Conservation (phyloP, 2,113 vertebrate genomes). For the Pseudopodoces humilis region DNA sequence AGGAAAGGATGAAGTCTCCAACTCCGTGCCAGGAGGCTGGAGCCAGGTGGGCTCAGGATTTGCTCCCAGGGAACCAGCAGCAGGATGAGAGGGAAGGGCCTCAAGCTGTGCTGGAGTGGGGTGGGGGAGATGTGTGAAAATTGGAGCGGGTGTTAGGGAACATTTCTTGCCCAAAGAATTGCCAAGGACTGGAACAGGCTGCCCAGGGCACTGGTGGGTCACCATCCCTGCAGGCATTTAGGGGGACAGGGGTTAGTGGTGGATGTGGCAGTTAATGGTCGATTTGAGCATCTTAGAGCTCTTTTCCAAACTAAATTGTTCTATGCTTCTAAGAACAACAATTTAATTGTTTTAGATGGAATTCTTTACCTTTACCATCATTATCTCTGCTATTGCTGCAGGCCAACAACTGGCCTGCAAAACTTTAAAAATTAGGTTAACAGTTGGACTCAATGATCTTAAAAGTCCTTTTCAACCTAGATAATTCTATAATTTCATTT, state of each 20-base stretch:
- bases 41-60: not conserved
- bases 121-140: not conserved
- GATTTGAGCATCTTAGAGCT: not conserved
- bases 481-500: not conserved
- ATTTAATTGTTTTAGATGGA: not conserved
- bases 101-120: not conserved
- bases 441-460: not conserved
- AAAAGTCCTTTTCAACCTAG: not conserved
- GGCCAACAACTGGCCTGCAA: not conserved
- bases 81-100: not conserved
- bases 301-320: not conserved
- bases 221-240: not conserved
- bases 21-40: not conserved
- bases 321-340: not conserved
- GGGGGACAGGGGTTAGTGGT: not conserved
- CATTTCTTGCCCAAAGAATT: not conserved
- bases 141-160: no score
- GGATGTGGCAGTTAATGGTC: not conserved
- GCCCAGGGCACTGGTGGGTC: not conserved
- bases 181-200: not conserved
- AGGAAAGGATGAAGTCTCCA: not conserved
- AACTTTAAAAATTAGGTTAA: not conserved
- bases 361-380: not conserved
- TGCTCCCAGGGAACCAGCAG: not conserved
- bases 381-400: not conserved